Percentiles rank a stretch among this genome's conserved stretches.
Conservation (phyloP, 1,140 invertebrate species). For the Linepithema humile region DNA sequence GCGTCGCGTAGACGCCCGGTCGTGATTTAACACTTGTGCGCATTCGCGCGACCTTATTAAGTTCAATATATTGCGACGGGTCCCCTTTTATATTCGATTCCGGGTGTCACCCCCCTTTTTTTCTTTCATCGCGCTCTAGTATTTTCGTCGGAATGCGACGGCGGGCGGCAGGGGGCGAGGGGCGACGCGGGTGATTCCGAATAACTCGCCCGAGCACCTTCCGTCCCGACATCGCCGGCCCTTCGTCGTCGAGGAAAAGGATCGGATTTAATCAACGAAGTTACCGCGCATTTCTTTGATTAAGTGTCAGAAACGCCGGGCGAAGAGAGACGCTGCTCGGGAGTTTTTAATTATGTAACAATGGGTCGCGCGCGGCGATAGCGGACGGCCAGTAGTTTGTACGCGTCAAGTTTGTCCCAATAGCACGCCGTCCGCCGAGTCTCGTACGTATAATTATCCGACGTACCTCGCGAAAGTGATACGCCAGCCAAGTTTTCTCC, state of each 20-base stretch:
- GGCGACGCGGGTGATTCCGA: not conserved
- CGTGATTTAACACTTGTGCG: not conserved
- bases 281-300: constrained; percentile 1
- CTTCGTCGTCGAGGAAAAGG: not conserved
- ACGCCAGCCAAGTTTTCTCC: constrained; percentile 20
- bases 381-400: not conserved
- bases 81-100: not conserved
- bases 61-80: constrained; percentile 5
- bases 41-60: not conserved
- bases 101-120: not conserved
- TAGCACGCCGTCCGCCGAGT: not conserved
- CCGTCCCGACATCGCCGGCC: not conserved
- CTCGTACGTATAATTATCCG: not conserved
- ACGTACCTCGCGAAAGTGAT: constrained; percentile 15
- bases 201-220: not conserved
- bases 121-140: not conserved
- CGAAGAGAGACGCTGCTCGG: not conserved
- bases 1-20: not conserved
- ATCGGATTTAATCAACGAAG: constrained; percentile 43
- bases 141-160: not conserved
- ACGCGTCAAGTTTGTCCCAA: not conserved
- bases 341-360: constrained; percentile 49
- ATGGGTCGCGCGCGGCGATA: not conserved
- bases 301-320: constrained; percentile 8
- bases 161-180: too few relatives aligned